Evolutionary conservation across 2,888 invertebrate genomes (phyloP), one percentile per base, ranked within the genome.

Genomic region (Gymnoscelis rufifasciata): DNA sequence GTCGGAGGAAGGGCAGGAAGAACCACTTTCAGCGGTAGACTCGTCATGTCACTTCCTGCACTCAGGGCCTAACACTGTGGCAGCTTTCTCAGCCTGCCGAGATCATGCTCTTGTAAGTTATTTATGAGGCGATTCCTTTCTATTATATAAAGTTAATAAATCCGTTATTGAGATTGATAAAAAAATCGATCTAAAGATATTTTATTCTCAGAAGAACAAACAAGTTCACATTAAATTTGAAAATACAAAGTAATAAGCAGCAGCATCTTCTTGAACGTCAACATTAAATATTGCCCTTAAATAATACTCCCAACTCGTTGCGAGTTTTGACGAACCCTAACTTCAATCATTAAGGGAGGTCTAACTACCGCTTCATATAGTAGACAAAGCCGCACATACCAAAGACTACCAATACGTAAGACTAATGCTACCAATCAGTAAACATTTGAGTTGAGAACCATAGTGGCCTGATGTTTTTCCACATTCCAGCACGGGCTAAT

Each of bases 1-100:
- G 82, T 80, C 90, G 15, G 81, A 83, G 37, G 50, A 61, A 3
- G 80, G 83, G 3, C 83, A 74, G 30, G 80, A 88, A 47, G 72
- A 73, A n/a, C 72, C 77, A 3, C 64, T 80, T 35, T 78, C 84
- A 1, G 60, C 68, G 1, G 71, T 74, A 3, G 81, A 83, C 50
- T 58, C 82, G 10, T 83, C 89, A 27, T 93, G 93, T 66, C 92
- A 93, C 69, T 94, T 90, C 74, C 77, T 93, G 36, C 92, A 93
- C 68, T 67, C 82, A 2, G 90, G 91, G 53, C 78, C 78, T 1
- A 76, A 74, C 8, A 83, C 88, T 14, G 90, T 92, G 0, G 93
- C 93, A 6, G 92, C 93, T 1, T 86, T 94, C 54, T 93, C 92
- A 56, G 89, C 92, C 29, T 93, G 93, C 70, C 84, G 90, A 54